These are phyloP conservation scores for Rhinopomastus cyanomelas DNA, from an alignment of 2,113 vertebrate species.

Conservation along the genomic window DNA sequence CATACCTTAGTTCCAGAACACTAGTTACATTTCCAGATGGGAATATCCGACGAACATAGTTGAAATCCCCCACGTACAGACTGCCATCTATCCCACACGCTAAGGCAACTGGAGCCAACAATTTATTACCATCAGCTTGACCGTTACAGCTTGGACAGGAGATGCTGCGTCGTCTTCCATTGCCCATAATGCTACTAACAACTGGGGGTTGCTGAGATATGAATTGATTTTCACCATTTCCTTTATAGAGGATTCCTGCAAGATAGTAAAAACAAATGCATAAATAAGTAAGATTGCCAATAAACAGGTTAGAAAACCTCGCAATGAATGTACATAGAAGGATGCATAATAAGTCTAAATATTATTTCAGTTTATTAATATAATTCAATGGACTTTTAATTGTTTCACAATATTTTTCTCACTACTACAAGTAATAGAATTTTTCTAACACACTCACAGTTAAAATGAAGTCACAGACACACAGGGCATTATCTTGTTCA, in stretches of 20 bases:
- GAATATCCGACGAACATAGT: conserved; percentile 95
- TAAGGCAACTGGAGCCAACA: conserved; percentile 91
- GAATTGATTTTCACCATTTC: conserved; percentile 95
- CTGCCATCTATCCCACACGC: conserved; percentile 95
- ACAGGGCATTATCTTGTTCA: background rate
- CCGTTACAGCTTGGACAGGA: conserved; percentile 98
- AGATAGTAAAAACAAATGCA: background rate
- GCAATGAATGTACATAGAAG: background rate
- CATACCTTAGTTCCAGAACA: conserved; percentile 95
- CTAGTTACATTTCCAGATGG: conserved; percentile 96
- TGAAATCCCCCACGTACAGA: conserved; percentile 96
- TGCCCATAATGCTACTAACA: conserved; percentile 97
- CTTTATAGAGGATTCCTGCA: conserved; percentile 96
- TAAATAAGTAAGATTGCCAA: too few relatives aligned
- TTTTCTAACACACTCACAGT: background rate
- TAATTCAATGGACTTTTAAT: background rate
- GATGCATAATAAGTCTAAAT: background rate
- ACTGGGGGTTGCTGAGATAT: conserved; percentile 96
- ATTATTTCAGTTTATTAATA: background rate
- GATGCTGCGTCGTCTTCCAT: conserved; percentile 93
- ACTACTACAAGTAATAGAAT: background rate
- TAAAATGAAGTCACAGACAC: background rate
- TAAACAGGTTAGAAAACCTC: background rate
- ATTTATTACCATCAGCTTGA: conserved; percentile 96
- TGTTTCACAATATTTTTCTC: background rate